Evolutionary conservation across 2,113 vertebrate genomes (phyloP), one percentile per base, ranked within the genome.

Genomic region (Epinephelus fuscoguttatus): DNA sequence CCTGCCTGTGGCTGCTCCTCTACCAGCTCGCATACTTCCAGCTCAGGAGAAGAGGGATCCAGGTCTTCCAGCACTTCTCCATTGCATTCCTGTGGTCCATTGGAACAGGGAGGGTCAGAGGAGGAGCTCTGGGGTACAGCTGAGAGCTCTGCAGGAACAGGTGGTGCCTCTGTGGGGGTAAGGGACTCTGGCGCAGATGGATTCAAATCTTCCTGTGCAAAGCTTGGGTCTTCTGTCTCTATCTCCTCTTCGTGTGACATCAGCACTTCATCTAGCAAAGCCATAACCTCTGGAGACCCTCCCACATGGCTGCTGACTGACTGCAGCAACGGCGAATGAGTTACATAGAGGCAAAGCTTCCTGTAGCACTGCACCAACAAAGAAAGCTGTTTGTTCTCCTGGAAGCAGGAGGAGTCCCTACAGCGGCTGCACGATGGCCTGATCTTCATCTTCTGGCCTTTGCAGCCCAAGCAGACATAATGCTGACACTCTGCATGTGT

Each of bases 361-460:
- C 97, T 96, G 95, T 99, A 99, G 93, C 97, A 98, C 75, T 96
- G 96, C 90, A 99, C 97, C 50, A 99, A 92, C 90, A 99, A 96
- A 90, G 96, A 96, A 75, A 99, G 95, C 91, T 98, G 98, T 89
- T 97, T 98, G 85, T 98, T 99, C 93, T 99, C 98, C 93, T 97
- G 96, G 92, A 99, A 98, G 91, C 96, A 96, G 85, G 97, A 96
- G 37, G 97, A 97, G 96, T 99, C 98, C 91, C 97, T 98, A 94
- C 98, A 99, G 96, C 98, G 98, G 93, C 96, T 96, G 94, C 98
- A 99, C 0, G 97, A 95, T 0, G 96, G 96, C 90, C 97, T 98
- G 95, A 98, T 95, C 95, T 96, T 95, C 97, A 98, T 98, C 95
- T 97, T 98, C 94, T 98, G 97, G 86, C 98, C 98, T 95, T 97